phyloP scores from a whole-genome alignment of 2,888 invertebrate genomes.

The Sturmia bella region DNA sequence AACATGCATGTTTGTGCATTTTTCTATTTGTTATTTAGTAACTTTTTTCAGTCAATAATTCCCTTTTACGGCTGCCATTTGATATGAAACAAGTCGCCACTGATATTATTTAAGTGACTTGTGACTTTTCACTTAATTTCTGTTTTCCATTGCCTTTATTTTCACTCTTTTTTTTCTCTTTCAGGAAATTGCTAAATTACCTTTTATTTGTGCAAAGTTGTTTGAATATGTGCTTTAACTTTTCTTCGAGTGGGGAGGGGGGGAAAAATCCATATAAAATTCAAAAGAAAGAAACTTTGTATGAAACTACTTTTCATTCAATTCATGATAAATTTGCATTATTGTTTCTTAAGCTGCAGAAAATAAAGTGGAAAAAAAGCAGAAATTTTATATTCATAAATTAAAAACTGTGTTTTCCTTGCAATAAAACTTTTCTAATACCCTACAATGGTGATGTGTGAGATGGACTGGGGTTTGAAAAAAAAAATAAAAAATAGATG shows the following conservation, averaged over 20 bases:
- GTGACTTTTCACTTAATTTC: conserved; percentile 38
- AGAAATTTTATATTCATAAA: conserved; percentile 40
- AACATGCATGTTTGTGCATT: conserved; percentile 52
- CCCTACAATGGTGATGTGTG: conserved; percentile 11
- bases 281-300: conserved; percentile 15
- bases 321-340: conserved; percentile 51
- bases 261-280: conserved; percentile 3
- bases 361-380: conserved; percentile 4
- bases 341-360: conserved; percentile 9
- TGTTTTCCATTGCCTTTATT: neutral
- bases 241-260: conserved; percentile 4
- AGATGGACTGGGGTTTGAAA: neutral
- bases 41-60: conserved; percentile 31
- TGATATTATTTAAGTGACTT: conserved; percentile 49
- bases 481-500: no score
- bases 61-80: conserved; percentile 2
- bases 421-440: conserved; percentile 2
- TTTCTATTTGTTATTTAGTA: conserved; percentile 27
- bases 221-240: conserved; percentile 13
- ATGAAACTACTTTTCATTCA: conserved; percentile 34
- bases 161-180: conserved; percentile 11
- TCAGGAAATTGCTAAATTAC: conserved; percentile 61
- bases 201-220: conserved; percentile 49
- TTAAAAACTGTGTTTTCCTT: conserved; percentile 33
- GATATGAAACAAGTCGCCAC: conserved; percentile 25